Conservation (phyloP, 2,113 vertebrate species). For the Sarotherodon lohbergeri region DNA sequence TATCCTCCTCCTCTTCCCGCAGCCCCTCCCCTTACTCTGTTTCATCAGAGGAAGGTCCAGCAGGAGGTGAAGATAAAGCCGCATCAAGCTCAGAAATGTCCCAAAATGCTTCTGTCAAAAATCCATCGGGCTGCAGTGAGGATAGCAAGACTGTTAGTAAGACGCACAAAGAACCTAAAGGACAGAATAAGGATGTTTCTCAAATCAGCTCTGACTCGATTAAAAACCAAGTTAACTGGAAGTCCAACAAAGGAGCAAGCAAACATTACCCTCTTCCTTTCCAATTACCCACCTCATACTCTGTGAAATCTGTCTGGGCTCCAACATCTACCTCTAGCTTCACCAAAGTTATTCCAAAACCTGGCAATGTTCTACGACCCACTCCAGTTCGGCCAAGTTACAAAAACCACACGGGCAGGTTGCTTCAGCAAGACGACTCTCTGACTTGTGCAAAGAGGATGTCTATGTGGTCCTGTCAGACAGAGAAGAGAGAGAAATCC, state of each 20-base stretch:
- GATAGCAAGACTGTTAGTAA: conserved; percentile 33
- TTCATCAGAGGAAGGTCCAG: conserved; percentile 68
- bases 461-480: conserved; percentile 20
- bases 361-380: conserved; percentile 46
- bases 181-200: conserved; percentile 25
- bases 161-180: conserved; percentile 10
- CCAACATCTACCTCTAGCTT: conserved; percentile 65
- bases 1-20: conserved; percentile 68
- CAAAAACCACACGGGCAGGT: conserved; percentile 35
- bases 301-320: conserved; percentile 31
- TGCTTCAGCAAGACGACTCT: conserved; percentile 17
- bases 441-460: conserved; percentile 43
- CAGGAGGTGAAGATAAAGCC: conserved; percentile 15
- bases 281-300: not conserved
- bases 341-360: conserved; percentile 65
- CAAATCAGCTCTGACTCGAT: not conserved
- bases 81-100: not conserved
- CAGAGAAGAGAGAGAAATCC: conserved; percentile 66
- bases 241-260: conserved; percentile 7
- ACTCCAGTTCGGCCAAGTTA: conserved; percentile 47
- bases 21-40: conserved; percentile 69
- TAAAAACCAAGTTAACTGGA: conserved; percentile 47
- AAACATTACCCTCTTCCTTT: conserved; percentile 10
- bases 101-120: not conserved
- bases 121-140: not conserved